Base-by-base conservation (phyloP, 2,113 vertebrate genomes). In the Ceuthmochares aereus region DNA sequence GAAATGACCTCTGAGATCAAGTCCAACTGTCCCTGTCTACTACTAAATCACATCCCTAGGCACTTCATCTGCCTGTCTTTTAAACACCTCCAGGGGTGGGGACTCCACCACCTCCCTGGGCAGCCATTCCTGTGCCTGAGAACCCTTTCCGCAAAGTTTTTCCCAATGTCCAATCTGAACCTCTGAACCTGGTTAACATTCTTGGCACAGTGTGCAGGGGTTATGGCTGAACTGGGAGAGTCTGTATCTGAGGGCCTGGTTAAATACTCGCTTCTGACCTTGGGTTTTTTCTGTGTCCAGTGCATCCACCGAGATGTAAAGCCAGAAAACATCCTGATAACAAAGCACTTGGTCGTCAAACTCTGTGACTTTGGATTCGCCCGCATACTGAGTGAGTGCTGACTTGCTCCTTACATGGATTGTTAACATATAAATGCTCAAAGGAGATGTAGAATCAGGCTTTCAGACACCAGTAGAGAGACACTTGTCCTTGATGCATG, bases 291-390 rank as follows among this genome's bases (percentile, higher is more conserved):
- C 51, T 89, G 22, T 95, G 72, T 88, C 59, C 97, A 99, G 99
- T 99, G 99, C 96, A 99, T 99, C 81, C 99, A 99, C 93, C 96
- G 99, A 84, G 99, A 99, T 63, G 99, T 99, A 34, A 99, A 99
- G 94, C 99, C 99, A 7, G 99, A 99, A 93, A 99, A 99, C 80
- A 99, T 99, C 80, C 98, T 99, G 90, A 98, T 99, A 96, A 99
- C 99, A 23, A 99, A 99, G 96, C 99, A 99, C 67, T 99, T 98
- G 0, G 98, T 99, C 97, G 98, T 99, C 97, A 99, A 99, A 78
- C 99, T 99, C 45, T 99, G 99, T 69, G 99, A 99, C 97, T 99
- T 99, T 7, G 99, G 99, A 55, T 99, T 99, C 43, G 99, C 99
- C 82, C 98, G 99, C 82, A 98, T 99, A 40, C 98, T 99, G 91